A percentile compares a stretch with the other conserved stretches of the same genome.
phyloP scores from a whole-genome alignment of 2,888 invertebrate genomes.

The Standfussiana lucernea region DNA sequence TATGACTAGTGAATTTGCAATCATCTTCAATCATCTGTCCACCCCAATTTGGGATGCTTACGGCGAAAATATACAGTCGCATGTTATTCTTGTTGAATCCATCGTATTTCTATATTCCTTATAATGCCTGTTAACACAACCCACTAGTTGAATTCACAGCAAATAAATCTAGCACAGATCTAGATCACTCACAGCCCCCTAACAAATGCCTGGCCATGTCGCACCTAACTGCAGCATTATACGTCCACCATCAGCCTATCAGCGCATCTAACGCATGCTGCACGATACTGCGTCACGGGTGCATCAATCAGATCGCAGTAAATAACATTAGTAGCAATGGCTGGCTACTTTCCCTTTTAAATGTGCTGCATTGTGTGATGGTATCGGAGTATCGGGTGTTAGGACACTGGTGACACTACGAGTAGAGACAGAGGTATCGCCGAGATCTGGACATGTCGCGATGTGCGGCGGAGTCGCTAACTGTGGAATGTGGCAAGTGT shows the following conservation, averaged over 20 bases:
- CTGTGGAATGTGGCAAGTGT: conserved; percentile 39
- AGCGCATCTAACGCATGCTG: conserved; percentile 58
- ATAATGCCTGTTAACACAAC: conserved; percentile 12
- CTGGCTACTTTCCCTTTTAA: conserved; percentile 56
- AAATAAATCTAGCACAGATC: conserved; percentile 32
- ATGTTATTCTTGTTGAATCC: background rate
- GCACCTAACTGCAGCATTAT: conserved; percentile 48
- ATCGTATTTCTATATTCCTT: background rate
- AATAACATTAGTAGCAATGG: conserved; percentile 63
- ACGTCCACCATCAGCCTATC: conserved; percentile 54
- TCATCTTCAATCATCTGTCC: background rate
- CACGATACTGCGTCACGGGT: conserved; percentile 44
- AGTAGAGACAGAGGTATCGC: conserved; percentile 32
- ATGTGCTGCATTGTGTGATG: conserved; percentile 61
- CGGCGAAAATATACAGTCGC: background rate
- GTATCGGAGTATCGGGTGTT: conserved; percentile 43
- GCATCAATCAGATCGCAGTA: conserved; percentile 64
- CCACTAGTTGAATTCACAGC: conserved; percentile 6
- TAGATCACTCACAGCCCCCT: conserved; percentile 51
- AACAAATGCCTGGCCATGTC: conserved; percentile 50
- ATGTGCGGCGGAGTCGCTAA: conserved; percentile 3
- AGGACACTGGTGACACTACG: conserved; percentile 26
- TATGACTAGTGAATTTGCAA: background rate
- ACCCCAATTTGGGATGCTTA: background rate
- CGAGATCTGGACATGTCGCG: conserved; percentile 42